Base-by-base conservation (phyloP, 2,888 invertebrate species). In the Spialia ferax region DNA sequence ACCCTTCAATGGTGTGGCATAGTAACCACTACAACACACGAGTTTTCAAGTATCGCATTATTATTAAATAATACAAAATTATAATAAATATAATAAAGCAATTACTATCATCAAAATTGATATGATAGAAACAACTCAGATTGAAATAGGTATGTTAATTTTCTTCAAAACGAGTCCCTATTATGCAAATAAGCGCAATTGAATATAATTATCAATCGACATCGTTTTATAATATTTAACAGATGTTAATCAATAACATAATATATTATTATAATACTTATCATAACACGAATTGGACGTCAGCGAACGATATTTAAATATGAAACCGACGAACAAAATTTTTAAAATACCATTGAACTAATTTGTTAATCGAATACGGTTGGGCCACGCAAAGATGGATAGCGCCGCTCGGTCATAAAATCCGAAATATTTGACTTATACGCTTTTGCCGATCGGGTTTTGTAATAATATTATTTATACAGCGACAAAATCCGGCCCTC, bases 381-480 rank as follows among this genome's bases (percentile, higher is more conserved):
- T n/a, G n/a, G 10, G 50, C 32, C 48, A 61, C n/a, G 50, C 20
- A n/a, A 32, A 61, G 61, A 67, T n/a, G 20, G 13, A 66, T 48
- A 29, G 22, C 42, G 65, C 29, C 20, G 29, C 29, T 11, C 54
- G 45, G 62, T 59, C 23, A 59, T 63, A 63, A 65, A 60, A 62
- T 62, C 42, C 50, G 5, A 62, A 68, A 61, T 52, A 57, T 38
- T 70, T 63, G 48, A 70, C 63, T 72, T 73, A 50, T 52, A 35
- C 59, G 29, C 57, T 29, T 73, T 66, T 67, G 22, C 50, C 32
- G 18, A 71, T 64, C 56, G 56, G 56, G 60, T 35, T n/a, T 42
- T 52, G 64, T 63, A 75, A 79, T 78, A 79, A 82, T 80, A 83
- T 82, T 80, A 84, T 80, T 84, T 80, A 85, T 82, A 77, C 73